Evolutionary conservation across 2,113 vertebrate genomes (phyloP).

Genomic region (Lucifuga dentata): DNA sequence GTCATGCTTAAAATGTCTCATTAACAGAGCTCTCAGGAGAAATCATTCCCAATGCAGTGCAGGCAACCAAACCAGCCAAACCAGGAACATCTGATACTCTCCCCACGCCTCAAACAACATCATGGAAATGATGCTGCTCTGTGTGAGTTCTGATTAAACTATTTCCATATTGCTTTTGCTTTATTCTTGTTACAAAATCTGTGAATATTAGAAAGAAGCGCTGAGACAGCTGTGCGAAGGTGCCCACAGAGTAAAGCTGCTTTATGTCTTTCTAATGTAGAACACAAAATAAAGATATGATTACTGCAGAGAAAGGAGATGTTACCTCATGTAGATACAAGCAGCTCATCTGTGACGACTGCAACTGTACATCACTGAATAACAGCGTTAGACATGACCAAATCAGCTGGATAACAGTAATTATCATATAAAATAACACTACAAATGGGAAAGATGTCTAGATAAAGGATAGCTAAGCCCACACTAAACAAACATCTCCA

Average conservation of each 20-base stretch:
- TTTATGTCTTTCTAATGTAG: background rate
- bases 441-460: slow-evolving; percentile 1
- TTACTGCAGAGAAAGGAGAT: background rate
- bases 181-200: background rate
- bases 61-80: slow-evolving; percentile 4
- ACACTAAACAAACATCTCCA: slow-evolving; percentile 38
- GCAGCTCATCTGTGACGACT: slow-evolving; percentile 11
- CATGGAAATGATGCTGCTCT: background rate
- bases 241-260: background rate
- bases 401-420: slow-evolving; percentile 19
- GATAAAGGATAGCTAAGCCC: slow-evolving; percentile 26
- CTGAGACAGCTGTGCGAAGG: background rate
- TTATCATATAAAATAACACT: background rate
- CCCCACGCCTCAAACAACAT: slow-evolving; percentile 9
- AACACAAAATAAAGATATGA: background rate
- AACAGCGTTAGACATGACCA: slow-evolving; percentile 7
- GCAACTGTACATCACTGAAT: slow-evolving; percentile 1
- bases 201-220: background rate
- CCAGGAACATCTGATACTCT: too few relatives aligned
- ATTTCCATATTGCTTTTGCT: slow-evolving; percentile 20
- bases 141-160: slow-evolving; percentile 16
- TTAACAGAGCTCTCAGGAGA: background rate
- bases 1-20: slow-evolving; percentile 49
- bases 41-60: background rate
- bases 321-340: slow-evolving; percentile 7